These are phyloP conservation scores for Smutsia temminckii DNA, from an alignment of 2,797 vertebrate genomes.

Conservation along the genomic window DNA sequence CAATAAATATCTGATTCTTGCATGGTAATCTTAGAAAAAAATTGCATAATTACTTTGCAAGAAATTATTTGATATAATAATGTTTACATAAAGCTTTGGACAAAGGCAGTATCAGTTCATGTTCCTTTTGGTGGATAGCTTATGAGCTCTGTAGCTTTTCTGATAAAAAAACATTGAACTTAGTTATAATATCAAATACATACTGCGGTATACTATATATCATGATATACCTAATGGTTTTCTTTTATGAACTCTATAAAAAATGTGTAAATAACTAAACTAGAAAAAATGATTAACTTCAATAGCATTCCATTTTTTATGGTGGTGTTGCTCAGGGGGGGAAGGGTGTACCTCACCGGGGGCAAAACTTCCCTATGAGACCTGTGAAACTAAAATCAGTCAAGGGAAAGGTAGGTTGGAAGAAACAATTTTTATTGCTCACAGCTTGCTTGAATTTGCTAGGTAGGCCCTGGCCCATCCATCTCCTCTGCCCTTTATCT, in stretches of 20 bases:
- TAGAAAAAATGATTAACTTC: neutral
- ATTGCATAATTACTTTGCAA: constrained; percentile 46
- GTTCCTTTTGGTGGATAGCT: constrained; percentile 3
- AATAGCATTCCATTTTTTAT: constrained; percentile 24
- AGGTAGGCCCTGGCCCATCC: too few relatives aligned
- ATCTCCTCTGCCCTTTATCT: too few relatives aligned
- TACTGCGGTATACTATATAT: neutral
- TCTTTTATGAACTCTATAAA: constrained; percentile 16
- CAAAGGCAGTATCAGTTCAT: neutral
- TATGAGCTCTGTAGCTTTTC: neutral
- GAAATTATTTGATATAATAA: neutral
- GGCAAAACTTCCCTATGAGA: too few relatives aligned
- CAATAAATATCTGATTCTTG: constrained; percentile 43
- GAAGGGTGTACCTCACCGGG: too few relatives aligned
- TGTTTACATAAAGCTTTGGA: constrained; percentile 25
- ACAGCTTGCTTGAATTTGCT: too few relatives aligned
- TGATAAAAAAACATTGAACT: neutral
- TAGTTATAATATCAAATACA: constrained; percentile 24
- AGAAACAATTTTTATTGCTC: too few relatives aligned
- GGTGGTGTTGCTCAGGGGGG: too few relatives aligned
- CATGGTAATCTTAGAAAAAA: constrained; percentile 36
- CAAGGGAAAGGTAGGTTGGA: too few relatives aligned
- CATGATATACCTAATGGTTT: neutral
- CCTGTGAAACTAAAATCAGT: too few relatives aligned
- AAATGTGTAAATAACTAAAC: constrained; percentile 4